Evolutionary conservation across 2,797 vertebrate genomes (phyloP), one percentile per base, ranked within the genome.

Genomic region (Sebastes reedi): DNA sequence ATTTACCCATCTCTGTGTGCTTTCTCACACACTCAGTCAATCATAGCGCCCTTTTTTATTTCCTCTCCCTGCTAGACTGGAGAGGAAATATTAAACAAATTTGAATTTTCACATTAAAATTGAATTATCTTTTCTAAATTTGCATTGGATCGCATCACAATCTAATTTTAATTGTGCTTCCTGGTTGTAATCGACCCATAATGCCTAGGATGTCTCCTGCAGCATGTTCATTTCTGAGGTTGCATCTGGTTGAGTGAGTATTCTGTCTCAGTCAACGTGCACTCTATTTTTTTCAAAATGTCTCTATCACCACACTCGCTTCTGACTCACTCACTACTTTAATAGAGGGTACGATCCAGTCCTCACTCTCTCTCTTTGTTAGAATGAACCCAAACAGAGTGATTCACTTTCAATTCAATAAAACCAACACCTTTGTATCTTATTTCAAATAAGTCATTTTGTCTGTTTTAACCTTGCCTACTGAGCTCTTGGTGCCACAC

Each of bases 1-100:
- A 72, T 73, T 82, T 61, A 62, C 66, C 24, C 72, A 32, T 81
- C 60, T 75, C 30, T 72, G 69, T 64, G 18, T 56, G 32, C 66
- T 78, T 54, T 72, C 62, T 69, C 82, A 70, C 74, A 8, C 27
- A 11, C 30, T 62, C 72, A 64, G n/a, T 50, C 79, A 59, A 36
- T 67, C 72, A 13, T 56, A 8, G 22, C 27, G 27, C 20, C 36
- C 46, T 2, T 59, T 22, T 75, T 77, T 72, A 39, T 75, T 80
- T 68, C 58, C 68, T 72, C 79, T 66, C 36, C 36, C 58, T 65
- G 36, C 34, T n/a, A 24, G 25, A 67, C 27, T 56, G 30, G 27
- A 72, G 58, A 69, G 55, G 58, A 61, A 71, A 34, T 59, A 34
- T 59, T 32, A 29, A 71, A 65, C 36, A 29, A 42, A 73, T 69